Conservation (phyloP, 2,888 invertebrate species). For the Gonocerus acuteangulatus region DNA sequence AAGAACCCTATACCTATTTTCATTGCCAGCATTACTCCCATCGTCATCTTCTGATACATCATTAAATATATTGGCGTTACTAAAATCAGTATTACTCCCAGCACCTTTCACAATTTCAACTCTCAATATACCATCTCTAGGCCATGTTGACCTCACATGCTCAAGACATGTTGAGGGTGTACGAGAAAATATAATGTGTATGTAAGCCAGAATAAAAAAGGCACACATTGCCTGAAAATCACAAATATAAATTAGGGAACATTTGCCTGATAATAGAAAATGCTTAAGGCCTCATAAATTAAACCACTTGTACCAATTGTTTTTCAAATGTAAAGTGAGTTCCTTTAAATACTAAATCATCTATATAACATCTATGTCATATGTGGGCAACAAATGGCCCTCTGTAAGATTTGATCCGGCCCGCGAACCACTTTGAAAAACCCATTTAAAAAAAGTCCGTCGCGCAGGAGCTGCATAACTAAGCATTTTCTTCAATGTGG, state of each 20-base stretch:
- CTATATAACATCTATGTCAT: no score
- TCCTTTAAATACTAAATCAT: no score
- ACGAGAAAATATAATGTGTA: conserved; percentile 88
- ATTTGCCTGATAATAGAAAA: background rate
- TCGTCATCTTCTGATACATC: conserved; percentile 2
- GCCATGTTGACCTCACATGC: conserved; percentile 83
- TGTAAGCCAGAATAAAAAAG: conserved; percentile 85
- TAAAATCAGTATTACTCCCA: conserved; percentile 44
- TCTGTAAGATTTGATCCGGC: no score
- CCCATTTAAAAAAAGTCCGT: no score
- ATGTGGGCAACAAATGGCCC: no score
- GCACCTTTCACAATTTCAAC: conserved; percentile 76
- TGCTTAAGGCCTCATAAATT: background rate
- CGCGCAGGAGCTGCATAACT: no score
- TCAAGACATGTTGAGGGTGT: conserved; percentile 89
- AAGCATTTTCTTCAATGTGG: no score
- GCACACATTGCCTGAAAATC: conserved; percentile 69
- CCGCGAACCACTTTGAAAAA: no score
- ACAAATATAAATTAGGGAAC: no score
- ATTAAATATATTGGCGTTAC: conserved; percentile 9
- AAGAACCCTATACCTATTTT: no score
- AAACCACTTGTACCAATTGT: no score
- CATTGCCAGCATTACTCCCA: background rate
- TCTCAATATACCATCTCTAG: conserved; percentile 85
- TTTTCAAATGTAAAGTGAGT: no score